phyloP scores from a whole-genome alignment of 2,113 vertebrate genomes.

The Pseudorectes ferrugineus region DNA sequence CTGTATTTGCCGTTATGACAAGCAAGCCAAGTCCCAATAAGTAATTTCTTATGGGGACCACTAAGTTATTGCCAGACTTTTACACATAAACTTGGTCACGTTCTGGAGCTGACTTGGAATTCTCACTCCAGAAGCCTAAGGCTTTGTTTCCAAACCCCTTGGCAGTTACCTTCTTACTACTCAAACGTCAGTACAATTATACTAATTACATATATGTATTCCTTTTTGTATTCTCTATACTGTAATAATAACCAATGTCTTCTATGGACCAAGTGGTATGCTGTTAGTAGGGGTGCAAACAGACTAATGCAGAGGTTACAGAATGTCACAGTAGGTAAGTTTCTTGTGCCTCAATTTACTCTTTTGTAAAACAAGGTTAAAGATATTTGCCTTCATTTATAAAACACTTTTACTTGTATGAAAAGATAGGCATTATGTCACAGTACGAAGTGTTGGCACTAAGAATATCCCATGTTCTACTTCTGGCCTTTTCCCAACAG shows the following conservation, averaged over 20 bases:
- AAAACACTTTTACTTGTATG: background rate
- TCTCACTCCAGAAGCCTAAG: background rate
- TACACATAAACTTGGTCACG: background rate
- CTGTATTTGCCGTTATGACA: background rate
- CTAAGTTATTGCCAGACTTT: background rate
- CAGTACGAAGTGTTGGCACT: background rate
- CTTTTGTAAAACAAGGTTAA: background rate
- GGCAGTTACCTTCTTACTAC: background rate
- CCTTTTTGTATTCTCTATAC: background rate
- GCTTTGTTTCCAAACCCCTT: background rate
- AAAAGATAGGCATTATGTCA: background rate
- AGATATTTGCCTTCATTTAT: background rate
- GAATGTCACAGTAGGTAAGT: background rate
- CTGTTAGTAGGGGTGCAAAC: background rate
- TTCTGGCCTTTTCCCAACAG: background rate
- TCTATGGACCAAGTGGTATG: background rate
- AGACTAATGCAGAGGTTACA: background rate
- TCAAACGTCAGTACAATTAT: background rate
- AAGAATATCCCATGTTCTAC: background rate
- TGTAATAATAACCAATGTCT: background rate
- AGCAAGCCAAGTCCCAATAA: background rate
- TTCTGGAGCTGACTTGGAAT: background rate
- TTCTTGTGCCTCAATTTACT: background rate
- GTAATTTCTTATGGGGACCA: background rate
- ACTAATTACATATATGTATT: background rate